A percentile compares a stretch with the other conserved stretches of the same genome.
Conservation (phyloP, 2,113 vertebrate genomes). For the Chamaetylas fuelleborni region DNA sequence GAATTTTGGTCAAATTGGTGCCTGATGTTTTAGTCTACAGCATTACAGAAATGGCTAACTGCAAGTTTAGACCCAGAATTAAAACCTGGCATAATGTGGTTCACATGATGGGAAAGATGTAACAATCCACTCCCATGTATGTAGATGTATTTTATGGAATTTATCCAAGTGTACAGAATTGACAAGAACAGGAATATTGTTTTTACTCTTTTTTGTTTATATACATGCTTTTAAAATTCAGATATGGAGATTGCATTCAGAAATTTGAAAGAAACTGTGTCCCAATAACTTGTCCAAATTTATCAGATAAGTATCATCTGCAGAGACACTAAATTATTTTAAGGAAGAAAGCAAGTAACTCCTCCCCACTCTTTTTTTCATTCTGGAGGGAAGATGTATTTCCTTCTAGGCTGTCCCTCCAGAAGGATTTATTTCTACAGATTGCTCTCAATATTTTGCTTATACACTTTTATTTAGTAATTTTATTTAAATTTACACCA, state of each 20-base stretch:
- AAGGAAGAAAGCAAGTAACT: background rate
- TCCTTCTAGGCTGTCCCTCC: background rate
- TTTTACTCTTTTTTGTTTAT: background rate
- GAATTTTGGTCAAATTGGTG: background rate
- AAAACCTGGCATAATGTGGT: background rate
- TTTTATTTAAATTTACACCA: background rate
- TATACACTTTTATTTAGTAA: background rate
- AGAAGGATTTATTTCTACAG: background rate
- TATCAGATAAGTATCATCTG: background rate
- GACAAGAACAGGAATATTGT: background rate
- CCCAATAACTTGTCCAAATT: background rate
- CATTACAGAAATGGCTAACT: background rate
- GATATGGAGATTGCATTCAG: background rate
- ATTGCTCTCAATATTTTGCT: background rate
- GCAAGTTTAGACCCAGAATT: background rate
- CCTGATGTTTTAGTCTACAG: background rate
- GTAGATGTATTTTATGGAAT: background rate
- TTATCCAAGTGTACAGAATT: background rate
- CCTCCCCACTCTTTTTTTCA: background rate
- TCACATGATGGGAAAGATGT: background rate
- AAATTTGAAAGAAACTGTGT: background rate
- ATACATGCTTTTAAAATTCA: background rate
- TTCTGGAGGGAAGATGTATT: background rate
- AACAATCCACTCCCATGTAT: background rate
- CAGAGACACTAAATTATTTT: background rate